Base-by-base conservation (phyloP, 2,888 invertebrate genomes). In the Tachina fera region DNA sequence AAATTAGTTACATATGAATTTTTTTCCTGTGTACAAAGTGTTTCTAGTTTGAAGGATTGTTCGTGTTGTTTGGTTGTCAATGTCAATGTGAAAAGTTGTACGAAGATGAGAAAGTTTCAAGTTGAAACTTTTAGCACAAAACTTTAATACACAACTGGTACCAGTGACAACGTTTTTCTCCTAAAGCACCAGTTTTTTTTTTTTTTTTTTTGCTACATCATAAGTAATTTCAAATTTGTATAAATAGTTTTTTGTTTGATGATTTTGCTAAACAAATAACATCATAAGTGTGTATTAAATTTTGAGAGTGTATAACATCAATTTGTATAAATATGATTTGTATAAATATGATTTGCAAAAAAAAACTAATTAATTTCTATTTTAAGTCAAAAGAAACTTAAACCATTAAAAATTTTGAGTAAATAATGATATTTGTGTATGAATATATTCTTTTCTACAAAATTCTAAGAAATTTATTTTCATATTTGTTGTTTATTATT, bases 61-160 rank as follows among this genome's bases (percentile, higher is more conserved):
- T 51, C 16, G 31, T 10, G 68, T n/a, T 68, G 51, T 31, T 16
- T n/a, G 51, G 31, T 43, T 65, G 74, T n/a, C 63, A 56, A 76
- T 56, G 47, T 63, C 53, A 63, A n/a, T 51, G 51, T 51, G 53
- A 45, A n/a, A 16, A n/a, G 31, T 51, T 16, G 56, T 19, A 16
- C 22, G 9, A 58, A 67, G 16, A 47, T 6, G 56, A 39, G 10
- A 14, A 77, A 63, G 19, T 45, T 77, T 68, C 41, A 60, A 14
- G n/a, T n/a, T 39, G 19, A 19, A 77, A 67, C 67, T 76, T 58
- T 49, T 22, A 60, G 10, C 22, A 22, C 39, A 39, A 19, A 77
- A 67, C 67, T 76, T 47, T 49, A 8, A 0, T 9, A 19, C 9
- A 11, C 47, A 39, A 49, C n/a, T 49, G 3, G 31, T 49, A 14